These are phyloP conservation scores for Chironex yamaguchii DNA, from an alignment of 30 jellyfish, hydroid and myxozoan genomes.

Conservation along the genomic window DNA sequence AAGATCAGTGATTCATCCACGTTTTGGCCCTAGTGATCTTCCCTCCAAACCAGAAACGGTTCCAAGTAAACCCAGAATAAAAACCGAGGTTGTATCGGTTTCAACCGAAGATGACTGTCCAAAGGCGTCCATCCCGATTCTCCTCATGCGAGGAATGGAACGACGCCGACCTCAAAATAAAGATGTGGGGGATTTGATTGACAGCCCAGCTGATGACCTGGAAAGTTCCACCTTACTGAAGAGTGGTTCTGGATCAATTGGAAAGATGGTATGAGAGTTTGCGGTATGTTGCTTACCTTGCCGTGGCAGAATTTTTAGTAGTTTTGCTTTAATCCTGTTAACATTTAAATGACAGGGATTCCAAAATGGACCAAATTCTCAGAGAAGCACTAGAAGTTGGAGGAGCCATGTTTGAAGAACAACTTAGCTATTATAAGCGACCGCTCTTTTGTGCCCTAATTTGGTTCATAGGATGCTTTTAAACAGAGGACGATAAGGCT, in stretches of 20 bases:
- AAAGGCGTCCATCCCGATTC: neutral
- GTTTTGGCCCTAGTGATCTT: neutral
- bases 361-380: no score
- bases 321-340: no score
- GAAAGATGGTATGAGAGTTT: neutral
- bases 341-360: no score
- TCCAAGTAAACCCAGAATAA: neutral
- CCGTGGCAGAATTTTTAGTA: no score
- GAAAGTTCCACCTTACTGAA: neutral
- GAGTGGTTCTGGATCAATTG: neutral
- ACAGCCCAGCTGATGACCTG: neutral
- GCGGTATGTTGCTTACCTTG: no score
- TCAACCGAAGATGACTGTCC: neutral
- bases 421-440: no score
- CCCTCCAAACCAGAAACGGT: neutral
- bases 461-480: no score
- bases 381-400: no score
- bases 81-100: neutral
- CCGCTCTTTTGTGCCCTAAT: no score
- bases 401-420: no score
- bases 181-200: neutral
- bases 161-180: neutral
- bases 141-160: neutral
- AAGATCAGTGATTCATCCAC: conserved; percentile 13
- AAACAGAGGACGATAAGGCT: no score